Percentiles rank a stretch among this genome's conserved stretches.
Conservation (phyloP, 1,140 invertebrate species). For the Drosophila virilis region DNA sequence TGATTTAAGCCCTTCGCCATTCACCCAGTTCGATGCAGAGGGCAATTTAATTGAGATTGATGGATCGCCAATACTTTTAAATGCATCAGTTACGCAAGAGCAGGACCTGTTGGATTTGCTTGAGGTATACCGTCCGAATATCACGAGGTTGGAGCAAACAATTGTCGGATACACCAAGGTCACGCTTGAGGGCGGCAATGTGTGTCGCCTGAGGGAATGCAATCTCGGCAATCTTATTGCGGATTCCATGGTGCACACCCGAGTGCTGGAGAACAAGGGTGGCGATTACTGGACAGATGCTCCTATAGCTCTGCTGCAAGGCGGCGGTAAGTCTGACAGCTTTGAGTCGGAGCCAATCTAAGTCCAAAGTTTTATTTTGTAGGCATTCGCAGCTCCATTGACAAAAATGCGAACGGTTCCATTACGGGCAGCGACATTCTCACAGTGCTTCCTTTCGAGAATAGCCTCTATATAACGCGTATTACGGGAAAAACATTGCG, state of each 20-base stretch:
- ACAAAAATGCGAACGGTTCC: conserved; percentile 62
- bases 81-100: conserved; percentile 88
- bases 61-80: conserved; percentile 93
- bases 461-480: conserved; percentile 85
- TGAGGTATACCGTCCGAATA: conserved; percentile 86
- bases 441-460: conserved; percentile 86
- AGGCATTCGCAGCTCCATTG: conserved; percentile 67
- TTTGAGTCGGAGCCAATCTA: not conserved
- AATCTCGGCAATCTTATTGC: conserved; percentile 93
- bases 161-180: conserved; percentile 88
- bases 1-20: not conserved
- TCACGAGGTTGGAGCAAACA: conserved; percentile 85
- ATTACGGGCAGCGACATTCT: conserved; percentile 75
- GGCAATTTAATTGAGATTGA: conserved; percentile 89
- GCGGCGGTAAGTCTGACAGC: conserved; percentile 85
- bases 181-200: conserved; percentile 87
- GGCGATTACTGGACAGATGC: conserved; percentile 89
- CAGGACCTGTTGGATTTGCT: conserved; percentile 87
- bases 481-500: conserved; percentile 84
- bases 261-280: conserved; percentile 85
- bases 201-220: conserved; percentile 91
- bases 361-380: not conserved
- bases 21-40: conserved; percentile 87
- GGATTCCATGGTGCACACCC: conserved; percentile 88
- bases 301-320: conserved; percentile 90